phyloP scores from a whole-genome alignment of 2,797 vertebrate genomes.

The Myripristis murdjan region DNA sequence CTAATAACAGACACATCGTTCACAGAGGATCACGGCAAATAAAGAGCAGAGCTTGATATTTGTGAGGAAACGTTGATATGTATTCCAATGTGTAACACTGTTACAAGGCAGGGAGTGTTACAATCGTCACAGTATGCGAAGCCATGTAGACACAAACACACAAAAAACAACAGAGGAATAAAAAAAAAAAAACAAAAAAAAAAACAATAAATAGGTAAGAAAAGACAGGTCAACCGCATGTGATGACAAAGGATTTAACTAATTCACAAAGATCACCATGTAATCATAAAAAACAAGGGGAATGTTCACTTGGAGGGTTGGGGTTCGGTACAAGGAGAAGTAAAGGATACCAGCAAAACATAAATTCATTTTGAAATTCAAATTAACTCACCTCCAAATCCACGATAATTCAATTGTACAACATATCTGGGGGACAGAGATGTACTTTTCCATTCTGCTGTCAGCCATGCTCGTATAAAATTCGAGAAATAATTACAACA shows the following conservation, averaged over 20 bases:
- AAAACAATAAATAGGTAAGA: slow-evolving; percentile 26
- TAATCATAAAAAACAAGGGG: slow-evolving; percentile 8
- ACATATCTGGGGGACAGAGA: neutral
- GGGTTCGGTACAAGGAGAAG: slow-evolving; percentile 33
- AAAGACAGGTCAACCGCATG: neutral
- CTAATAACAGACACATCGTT: slow-evolving; percentile 1
- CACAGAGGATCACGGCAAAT: neutral
- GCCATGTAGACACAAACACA: slow-evolving; percentile 6
- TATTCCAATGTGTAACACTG: slow-evolving; percentile 57
- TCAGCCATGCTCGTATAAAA: slow-evolving; percentile 18
- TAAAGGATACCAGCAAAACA: slow-evolving; percentile 5
- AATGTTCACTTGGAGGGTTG: neutral
- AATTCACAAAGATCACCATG: slow-evolving; percentile 2
- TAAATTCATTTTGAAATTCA: slow-evolving; percentile 31
- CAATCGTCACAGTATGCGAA: slow-evolving; percentile 21
- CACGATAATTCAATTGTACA: neutral
- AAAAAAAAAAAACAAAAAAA: slow-evolving; percentile 11
- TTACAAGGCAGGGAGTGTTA: slow-evolving; percentile 56
- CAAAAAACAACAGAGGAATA: slow-evolving; percentile 12
- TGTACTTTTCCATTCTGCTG: neutral
- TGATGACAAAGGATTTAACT: neutral
- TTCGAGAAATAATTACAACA: neutral
- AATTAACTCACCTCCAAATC: slow-evolving; percentile 7
- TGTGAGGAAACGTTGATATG: slow-evolving; percentile 34
- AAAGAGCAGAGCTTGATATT: neutral